Percentiles rank a stretch among this genome's conserved stretches.
phyloP scores from a whole-genome alignment of 2,888 invertebrate species.

The Drosophila mulleri region DNA sequence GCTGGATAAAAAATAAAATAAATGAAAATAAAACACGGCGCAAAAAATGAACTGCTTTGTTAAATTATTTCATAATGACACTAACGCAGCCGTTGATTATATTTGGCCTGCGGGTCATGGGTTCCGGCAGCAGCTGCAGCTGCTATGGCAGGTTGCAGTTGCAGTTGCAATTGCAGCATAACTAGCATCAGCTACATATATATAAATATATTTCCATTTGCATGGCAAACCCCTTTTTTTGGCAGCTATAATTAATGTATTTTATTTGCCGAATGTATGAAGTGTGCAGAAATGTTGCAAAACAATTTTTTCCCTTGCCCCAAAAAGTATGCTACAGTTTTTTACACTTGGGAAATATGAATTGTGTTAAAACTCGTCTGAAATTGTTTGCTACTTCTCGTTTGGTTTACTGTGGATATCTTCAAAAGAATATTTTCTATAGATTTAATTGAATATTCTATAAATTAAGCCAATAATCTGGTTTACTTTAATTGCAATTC shows the following conservation, averaged over 20 bases:
- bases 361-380: neutral
- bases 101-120: constrained; percentile 75
- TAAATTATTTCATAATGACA: constrained; percentile 81
- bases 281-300: too few relatives aligned
- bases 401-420: too few relatives aligned
- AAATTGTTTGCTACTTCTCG: too few relatives aligned
- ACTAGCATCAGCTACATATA: constrained; percentile 32
- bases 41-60: constrained; percentile 62
- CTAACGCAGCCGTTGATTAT: constrained; percentile 76
- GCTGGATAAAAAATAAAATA: constrained; percentile 58
- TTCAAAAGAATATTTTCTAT: too few relatives aligned
- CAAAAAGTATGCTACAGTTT: constrained; percentile 14
- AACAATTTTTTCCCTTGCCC: neutral
- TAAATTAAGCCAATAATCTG: too few relatives aligned
- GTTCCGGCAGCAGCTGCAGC: constrained; percentile 67
- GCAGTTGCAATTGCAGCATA: constrained; percentile 25
- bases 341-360: neutral
- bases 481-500: too few relatives aligned
- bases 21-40: neutral
- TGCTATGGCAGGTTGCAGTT: constrained; percentile 40
- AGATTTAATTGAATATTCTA: too few relatives aligned
- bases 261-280: neutral
- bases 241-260: constrained; percentile 10
- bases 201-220: constrained; percentile 4
- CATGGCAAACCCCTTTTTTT: constrained; percentile 26